These are phyloP conservation scores for Nudaria mundana DNA, from an alignment of 2,888 invertebrate genomes.

Conservation along the genomic window DNA sequence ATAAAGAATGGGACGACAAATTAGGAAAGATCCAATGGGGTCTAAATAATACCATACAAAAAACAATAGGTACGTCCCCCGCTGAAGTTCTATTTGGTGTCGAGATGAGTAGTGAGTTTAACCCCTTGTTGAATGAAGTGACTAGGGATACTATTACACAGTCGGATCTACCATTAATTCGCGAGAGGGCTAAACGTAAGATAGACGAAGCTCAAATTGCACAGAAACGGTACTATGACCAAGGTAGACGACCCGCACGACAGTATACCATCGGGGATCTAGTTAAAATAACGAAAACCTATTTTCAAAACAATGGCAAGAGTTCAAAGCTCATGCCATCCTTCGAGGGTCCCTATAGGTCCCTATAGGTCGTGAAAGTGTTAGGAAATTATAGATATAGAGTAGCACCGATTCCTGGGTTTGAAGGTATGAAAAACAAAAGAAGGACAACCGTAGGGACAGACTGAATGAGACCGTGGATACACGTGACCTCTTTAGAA, in stretches of 20 bases:
- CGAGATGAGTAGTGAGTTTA: not conserved
- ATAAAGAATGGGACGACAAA: not conserved
- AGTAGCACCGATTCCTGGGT: not conserved
- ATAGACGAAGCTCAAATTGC: not conserved
- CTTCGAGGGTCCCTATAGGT: not conserved
- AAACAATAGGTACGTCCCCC: not conserved
- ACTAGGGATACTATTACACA: not conserved
- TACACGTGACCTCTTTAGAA: not conserved
- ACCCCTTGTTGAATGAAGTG: not conserved
- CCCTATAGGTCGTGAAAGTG: not conserved
- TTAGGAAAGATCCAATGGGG: not conserved
- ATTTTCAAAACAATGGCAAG: constrained; percentile 7
- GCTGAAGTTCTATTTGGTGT: constrained; percentile 1
- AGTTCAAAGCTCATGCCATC: constrained; percentile 1
- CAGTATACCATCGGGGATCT: not conserved
- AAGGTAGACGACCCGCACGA: not conserved
- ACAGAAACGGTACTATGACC: not conserved
- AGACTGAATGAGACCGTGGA: constrained; percentile 1
- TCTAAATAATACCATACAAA: not conserved
- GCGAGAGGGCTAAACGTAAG: not conserved
- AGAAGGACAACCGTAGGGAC: not conserved
- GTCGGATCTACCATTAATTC: not conserved
- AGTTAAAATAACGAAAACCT: not conserved
- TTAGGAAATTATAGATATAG: constrained; percentile 2
- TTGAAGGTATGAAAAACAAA: not conserved